Percentiles rank a stretch among this genome's conserved stretches.
These are phyloP conservation scores for Zaprionus camerounensis DNA, from an alignment of 1,140 invertebrate genomes.

Conservation along the genomic window DNA sequence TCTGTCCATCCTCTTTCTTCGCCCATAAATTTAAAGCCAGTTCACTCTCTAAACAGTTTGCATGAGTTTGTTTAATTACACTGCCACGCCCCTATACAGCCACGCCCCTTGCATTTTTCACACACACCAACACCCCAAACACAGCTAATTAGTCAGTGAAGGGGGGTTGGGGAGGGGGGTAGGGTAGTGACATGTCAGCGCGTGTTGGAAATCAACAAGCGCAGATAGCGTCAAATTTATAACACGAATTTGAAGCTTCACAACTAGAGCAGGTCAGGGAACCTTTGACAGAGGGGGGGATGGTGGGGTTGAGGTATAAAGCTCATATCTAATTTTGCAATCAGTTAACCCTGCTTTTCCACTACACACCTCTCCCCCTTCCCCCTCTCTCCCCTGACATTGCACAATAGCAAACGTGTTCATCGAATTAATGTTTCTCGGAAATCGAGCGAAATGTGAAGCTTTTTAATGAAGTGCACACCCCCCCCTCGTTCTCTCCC, in stretches of 20 bases:
- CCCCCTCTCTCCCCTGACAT: not conserved
- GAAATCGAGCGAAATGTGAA: slow-evolving; percentile 63
- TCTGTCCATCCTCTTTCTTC: not conserved
- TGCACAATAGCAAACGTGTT: slow-evolving; percentile 13
- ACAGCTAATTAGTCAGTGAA: slow-evolving; percentile 26
- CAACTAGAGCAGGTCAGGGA: not conserved
- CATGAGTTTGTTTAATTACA: slow-evolving; percentile 43
- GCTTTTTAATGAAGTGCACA: slow-evolving; percentile 56
- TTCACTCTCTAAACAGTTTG: slow-evolving; percentile 37
- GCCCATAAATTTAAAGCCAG: slow-evolving; percentile 35
- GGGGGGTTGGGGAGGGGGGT: not conserved
- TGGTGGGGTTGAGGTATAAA: no score
- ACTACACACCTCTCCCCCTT: not conserved
- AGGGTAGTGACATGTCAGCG: not conserved
- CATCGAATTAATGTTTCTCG: slow-evolving; percentile 48
- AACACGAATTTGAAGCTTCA: not conserved
- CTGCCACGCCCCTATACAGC: not conserved
- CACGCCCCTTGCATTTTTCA: slow-evolving; percentile 5
- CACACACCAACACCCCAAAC: slow-evolving; percentile 14
- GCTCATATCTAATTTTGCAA: slow-evolving; percentile 4
- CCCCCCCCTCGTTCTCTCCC: not conserved
- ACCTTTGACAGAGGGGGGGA: not conserved
- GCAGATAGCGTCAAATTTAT: not conserved
- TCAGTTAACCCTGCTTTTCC: not conserved
- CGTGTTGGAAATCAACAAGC: not conserved